phyloP scores from a whole-genome alignment of 2,888 invertebrate species.

The Eurytoma adleriae region DNA sequence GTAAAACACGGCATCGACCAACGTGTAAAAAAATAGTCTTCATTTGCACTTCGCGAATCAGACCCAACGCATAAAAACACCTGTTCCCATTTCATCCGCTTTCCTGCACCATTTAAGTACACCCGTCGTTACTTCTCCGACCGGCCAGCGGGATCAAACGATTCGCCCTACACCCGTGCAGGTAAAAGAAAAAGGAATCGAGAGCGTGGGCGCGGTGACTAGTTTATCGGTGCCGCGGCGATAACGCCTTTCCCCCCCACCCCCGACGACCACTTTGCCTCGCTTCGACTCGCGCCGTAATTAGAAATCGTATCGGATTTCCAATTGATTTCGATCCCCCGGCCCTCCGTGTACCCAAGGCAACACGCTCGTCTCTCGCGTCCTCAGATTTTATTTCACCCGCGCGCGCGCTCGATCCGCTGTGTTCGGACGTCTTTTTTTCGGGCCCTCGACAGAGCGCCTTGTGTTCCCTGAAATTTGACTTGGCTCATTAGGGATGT shows the following conservation, averaged over 20 bases:
- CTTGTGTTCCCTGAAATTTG: constrained; percentile 3
- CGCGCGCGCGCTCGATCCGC: not conserved
- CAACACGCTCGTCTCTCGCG: constrained; percentile 7
- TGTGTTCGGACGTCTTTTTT: constrained; percentile 8
- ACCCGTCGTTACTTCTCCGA: constrained; percentile 74
- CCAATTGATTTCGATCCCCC: constrained; percentile 55
- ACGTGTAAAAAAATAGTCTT: too few species aligned
- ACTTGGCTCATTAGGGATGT: constrained; percentile 46
- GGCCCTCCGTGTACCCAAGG: not conserved
- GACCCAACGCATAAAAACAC: too few species aligned
- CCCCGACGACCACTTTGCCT: constrained; percentile 8
- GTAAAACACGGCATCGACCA: too few species aligned
- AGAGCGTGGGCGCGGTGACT: constrained; percentile 21
- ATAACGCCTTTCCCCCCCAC: constrained; percentile 29
- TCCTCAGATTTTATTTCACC: constrained; percentile 49
- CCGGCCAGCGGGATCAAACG: constrained; percentile 72
- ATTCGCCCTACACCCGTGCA: constrained; percentile 64
- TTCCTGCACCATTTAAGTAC: constrained; percentile 58
- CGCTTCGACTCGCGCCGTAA: constrained; percentile 51
- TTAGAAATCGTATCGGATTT: constrained; percentile 57
- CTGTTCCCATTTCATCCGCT: too few species aligned
- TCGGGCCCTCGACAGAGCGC: not conserved
- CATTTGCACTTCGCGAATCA: too few species aligned
- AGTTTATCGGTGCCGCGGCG: constrained; percentile 36
- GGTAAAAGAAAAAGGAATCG: not conserved